Base-by-base conservation (phyloP, 1,140 invertebrate species). In the Solenopsis fugax region DNA sequence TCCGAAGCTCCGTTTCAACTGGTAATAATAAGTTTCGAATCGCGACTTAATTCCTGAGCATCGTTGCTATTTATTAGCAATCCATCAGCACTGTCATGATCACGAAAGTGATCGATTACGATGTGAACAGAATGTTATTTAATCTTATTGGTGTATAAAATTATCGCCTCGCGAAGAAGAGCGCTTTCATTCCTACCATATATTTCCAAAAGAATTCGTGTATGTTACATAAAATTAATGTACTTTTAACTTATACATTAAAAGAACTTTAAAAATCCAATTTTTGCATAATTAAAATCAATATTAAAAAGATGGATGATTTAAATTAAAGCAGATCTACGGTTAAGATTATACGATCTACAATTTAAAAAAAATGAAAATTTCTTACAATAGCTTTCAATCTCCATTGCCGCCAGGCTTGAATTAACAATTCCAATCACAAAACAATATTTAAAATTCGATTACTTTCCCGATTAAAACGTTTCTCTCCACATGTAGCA, bases 11-110 rank as follows among this genome's bases (percentile, higher is more conserved):
- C 34, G n/a, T n/a, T 29, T 7, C n/a, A 81, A 58, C 4, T 12
- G 67, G n/a, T 45, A 71, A 58, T 82, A 72, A 21, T 84, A 84
- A 73, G 24, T 84, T 73, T 75, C 65, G 18, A 82, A 73, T 48
- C 29, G 54, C 41, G 54, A 50, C 41, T 73, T 84, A 60, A 73
- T 84, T 75, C 56, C 2, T 29, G 4, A 73, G 24, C 52, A 45
- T 50, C 37, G 58, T 77, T 48, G 56, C 16, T 37, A 81, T 71
- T 80, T 56, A 69, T 80, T 69, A 80, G 13, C 29, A 13, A 81
- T 71, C 48, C 52, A 24, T 81, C 65, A 81, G 10, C 37, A 24
- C 21, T 45, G 45, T 80, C 62, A 64, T 4, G 7, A 56, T 69
- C 21, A 69, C 10, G n/a, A 41, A 18, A 81, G 45, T 67, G 21